Evolutionary conservation across 2,113 vertebrate genomes (phyloP).

Genomic region (Ploceus nigricollis): DNA sequence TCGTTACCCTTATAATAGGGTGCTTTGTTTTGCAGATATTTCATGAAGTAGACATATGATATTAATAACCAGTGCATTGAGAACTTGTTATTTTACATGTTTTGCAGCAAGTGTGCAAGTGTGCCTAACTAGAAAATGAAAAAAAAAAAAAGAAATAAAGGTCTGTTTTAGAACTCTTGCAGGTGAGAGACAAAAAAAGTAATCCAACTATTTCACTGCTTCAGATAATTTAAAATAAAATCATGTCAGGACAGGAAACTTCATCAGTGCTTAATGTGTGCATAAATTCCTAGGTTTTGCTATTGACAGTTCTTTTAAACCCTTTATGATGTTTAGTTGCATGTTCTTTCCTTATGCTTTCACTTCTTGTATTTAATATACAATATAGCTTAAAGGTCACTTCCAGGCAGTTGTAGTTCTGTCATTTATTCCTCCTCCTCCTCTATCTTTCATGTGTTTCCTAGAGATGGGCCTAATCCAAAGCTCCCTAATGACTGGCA

Average conservation of each 20-base stretch:
- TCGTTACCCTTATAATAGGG: slow-evolving; percentile 41
- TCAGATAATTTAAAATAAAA: slow-evolving; percentile 59
- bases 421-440: not conserved
- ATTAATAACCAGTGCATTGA: slow-evolving; percentile 57
- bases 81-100: slow-evolving; percentile 52
- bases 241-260: slow-evolving; percentile 19
- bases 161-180: slow-evolving; percentile 55
- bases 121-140: slow-evolving; percentile 11
- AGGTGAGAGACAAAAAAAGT: slow-evolving; percentile 1
- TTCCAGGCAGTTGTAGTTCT: not conserved
- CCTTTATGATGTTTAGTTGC: not conserved
- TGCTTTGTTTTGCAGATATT: slow-evolving; percentile 68
- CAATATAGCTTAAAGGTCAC: not conserved
- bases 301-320: not conserved
- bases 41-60: slow-evolving; percentile 52
- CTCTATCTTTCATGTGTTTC: not conserved
- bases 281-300: not conserved
- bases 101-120: slow-evolving; percentile 58
- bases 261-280: slow-evolving; percentile 49
- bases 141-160: not conserved
- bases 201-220: slow-evolving; percentile 75
- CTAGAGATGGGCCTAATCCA: not conserved
- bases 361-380: not conserved
- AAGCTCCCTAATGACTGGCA: not conserved
- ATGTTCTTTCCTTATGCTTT: not conserved